Conservation (phyloP, 2,888 invertebrate genomes). For the Cataglyphis altisquamis region DNA sequence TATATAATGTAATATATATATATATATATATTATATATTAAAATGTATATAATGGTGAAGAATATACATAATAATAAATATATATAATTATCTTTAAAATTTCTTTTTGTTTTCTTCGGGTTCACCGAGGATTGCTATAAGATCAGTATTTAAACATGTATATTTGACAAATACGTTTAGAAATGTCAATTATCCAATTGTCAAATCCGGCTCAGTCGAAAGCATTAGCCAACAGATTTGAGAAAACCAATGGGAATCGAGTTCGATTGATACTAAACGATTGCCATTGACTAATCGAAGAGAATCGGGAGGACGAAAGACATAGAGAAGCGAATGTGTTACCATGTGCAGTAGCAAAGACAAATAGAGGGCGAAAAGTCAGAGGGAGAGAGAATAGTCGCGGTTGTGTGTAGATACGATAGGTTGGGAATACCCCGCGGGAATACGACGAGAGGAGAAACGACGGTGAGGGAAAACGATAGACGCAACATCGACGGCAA, state of each 20-base stretch:
- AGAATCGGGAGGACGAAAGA: not conserved
- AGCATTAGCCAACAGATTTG: constrained; percentile 28
- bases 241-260: constrained; percentile 41
- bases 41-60: too few species aligned
- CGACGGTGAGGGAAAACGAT: constrained; percentile 15
- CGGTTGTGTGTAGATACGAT: constrained; percentile 12
- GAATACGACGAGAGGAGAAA: constrained; percentile 23
- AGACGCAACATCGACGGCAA: constrained; percentile 40
- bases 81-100: not conserved
- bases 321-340: not conserved
- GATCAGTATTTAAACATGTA: constrained; percentile 64
- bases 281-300: not conserved
- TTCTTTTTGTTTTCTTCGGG: not conserved
- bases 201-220: constrained; percentile 44
- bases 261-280: constrained; percentile 65
- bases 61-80: too few species aligned
- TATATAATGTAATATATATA: too few species aligned
- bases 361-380: constrained; percentile 42
- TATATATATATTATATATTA: not conserved
- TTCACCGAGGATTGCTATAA: not conserved
- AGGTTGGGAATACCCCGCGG: constrained; percentile 1
- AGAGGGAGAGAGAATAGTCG: constrained; percentile 1
- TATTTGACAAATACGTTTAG: constrained; percentile 39
- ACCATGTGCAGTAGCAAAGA: constrained; percentile 16
- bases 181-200: constrained; percentile 28